Base-by-base conservation (phyloP, 1,140 invertebrate species). In the Pogonus chalceus region DNA sequence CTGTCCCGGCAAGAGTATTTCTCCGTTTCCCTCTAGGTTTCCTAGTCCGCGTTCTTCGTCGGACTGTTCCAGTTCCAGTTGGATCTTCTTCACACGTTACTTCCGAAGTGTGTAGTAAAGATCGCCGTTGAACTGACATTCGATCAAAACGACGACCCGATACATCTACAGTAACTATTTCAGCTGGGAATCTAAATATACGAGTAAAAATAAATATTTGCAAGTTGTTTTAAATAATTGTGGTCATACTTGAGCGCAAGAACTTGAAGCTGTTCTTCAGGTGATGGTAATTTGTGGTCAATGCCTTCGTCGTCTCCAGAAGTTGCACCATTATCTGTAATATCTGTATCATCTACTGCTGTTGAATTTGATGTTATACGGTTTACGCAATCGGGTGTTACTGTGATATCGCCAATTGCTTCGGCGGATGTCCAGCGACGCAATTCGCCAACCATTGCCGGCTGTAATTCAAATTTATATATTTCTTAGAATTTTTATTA, bases 1-100 rank as follows among this genome's bases (percentile, higher is more conserved):
- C 87, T 58, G 85, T 90, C 61, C 89, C 88, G 58, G 89, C 88
- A 65, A 92, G 88, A 60, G 90, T 92, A 69, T 92, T 92, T 69
- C 90, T 77, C 78, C 90, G 80, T 72, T 88, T 88, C 68, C 82
- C 84, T 58, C 86, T 76, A 54, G 84, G 80, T 72, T 85, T 85
- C 55, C 85, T 75, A 31, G 79, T 80, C 57, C 84, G 76, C n/a
- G 82, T 85, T 60, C 85, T 73, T 65, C 84, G 74, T 65, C 82
- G 83, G 20, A 85, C 78, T 10, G 77, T 79, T 18, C 35, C 58
- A 26, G 52, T 54, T 49, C 58, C 62, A 39, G 60, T 64, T 20
- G 55, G 59, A 35, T 64, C 68, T 65, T 79, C 75, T 26, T 76
- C 73, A 58, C 77, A 74, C 35, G 62, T 65, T 43, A 64, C 60